Percentiles rank a stretch among this genome's conserved stretches.
Conservation (phyloP, 2,113 vertebrate species). For the Nerophis ophidion region DNA sequence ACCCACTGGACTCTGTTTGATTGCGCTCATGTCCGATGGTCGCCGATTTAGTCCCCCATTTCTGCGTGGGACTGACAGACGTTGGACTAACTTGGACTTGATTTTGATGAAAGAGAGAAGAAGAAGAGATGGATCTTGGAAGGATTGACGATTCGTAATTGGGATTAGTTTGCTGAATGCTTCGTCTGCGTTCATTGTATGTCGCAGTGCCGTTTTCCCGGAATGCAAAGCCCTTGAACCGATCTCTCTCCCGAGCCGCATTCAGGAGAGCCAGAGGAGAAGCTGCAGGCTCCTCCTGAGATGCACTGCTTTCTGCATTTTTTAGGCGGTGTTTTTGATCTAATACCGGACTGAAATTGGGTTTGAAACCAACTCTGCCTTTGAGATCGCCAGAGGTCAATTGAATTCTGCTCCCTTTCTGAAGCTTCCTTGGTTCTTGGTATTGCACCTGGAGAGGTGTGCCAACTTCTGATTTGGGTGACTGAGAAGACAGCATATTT, state of each 20-base stretch:
- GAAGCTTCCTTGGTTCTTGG: slow-evolving; percentile 36
- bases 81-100: slow-evolving; percentile 18
- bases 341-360: slow-evolving; percentile 55
- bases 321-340: slow-evolving; percentile 62
- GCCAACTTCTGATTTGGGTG: slow-evolving; percentile 7
- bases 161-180: slow-evolving; percentile 62
- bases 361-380: slow-evolving; percentile 20
- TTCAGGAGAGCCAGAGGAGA: slow-evolving; percentile 87
- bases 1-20: slow-evolving; percentile 5
- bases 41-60: slow-evolving; percentile 4
- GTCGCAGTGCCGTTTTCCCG: slow-evolving; percentile 47
- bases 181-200: slow-evolving; percentile 31
- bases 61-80: slow-evolving; percentile 2
- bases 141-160: slow-evolving; percentile 70
- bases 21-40: slow-evolving; percentile 9
- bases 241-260: slow-evolving; percentile 84
- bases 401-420: slow-evolving; percentile 6
- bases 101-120: slow-evolving; percentile 22
- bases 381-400: slow-evolving; percentile 23
- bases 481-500: slow-evolving; percentile 12
- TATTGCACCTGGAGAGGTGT: slow-evolving; percentile 13
- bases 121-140: slow-evolving; percentile 49
- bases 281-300: slow-evolving; percentile 38
- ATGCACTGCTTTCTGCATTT: slow-evolving; percentile 45
- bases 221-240: slow-evolving; percentile 59